These are phyloP conservation scores for Chelonoidis abingdonii DNA, from an alignment of 2,113 vertebrate genomes.

Conservation along the genomic window DNA sequence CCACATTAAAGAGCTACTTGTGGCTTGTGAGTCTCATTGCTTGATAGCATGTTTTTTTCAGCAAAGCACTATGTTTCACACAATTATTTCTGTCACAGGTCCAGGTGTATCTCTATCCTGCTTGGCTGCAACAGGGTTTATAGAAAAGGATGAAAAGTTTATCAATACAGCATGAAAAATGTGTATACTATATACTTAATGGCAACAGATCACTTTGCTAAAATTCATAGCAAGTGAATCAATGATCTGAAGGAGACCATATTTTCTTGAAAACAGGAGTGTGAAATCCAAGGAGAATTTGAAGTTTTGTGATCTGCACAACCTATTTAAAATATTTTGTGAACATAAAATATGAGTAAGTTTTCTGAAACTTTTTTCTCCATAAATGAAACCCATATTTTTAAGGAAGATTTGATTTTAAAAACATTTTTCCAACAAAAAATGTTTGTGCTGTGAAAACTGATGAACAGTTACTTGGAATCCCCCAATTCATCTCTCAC, in stretches of 20 bases:
- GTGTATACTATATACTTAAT: too few relatives aligned
- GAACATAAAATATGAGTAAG: not conserved
- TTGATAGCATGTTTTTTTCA: not conserved
- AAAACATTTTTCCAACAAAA: constrained; percentile 13
- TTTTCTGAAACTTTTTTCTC: not conserved
- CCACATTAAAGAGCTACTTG: too few relatives aligned
- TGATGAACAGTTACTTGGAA: too few relatives aligned
- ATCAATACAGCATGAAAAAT: too few relatives aligned
- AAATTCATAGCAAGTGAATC: not conserved
- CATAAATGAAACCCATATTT: not conserved
- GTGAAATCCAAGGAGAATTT: not conserved
- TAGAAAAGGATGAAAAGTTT: not conserved
- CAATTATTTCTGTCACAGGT: not conserved
- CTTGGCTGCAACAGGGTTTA: not conserved
- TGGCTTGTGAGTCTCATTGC: too few relatives aligned
- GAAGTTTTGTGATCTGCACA: not conserved
- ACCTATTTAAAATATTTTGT: not conserved
- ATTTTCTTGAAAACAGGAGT: not conserved
- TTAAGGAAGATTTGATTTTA: not conserved
- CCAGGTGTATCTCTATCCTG: not conserved
- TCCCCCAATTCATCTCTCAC: too few relatives aligned
- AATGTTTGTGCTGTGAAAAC: not conserved
- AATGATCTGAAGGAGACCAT: not conserved
- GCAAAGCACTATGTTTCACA: not conserved
- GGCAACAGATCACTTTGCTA: not conserved